A percentile compares a stretch with the other conserved stretches of the same genome.
phyloP scores from a whole-genome alignment of 2,113 vertebrate species.

The Paratilapia polleni region DNA sequence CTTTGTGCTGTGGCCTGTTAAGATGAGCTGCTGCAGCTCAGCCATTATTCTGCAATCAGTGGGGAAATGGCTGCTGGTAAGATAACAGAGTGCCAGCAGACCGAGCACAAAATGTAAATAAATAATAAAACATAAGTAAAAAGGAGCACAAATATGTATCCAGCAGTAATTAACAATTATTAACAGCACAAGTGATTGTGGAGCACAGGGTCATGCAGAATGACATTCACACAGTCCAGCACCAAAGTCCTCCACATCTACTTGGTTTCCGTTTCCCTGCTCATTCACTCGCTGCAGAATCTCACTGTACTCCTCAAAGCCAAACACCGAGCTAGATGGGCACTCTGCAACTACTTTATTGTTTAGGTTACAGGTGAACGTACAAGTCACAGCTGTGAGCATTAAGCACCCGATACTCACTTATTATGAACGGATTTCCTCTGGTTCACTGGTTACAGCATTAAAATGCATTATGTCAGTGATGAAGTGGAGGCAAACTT shows the following conservation, averaged over 20 bases:
- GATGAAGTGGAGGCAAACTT: background rate
- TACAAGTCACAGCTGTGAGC: background rate
- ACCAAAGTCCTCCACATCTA: background rate
- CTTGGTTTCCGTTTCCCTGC: background rate
- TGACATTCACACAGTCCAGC: too few relatives aligned
- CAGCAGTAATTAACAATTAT: background rate
- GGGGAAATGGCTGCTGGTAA: slow-evolving; percentile 1
- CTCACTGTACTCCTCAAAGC: background rate
- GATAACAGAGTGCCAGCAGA: background rate
- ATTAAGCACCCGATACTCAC: background rate
- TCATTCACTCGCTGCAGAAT: background rate
- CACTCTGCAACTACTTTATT: background rate
- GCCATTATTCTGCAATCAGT: background rate
- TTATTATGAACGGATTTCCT: background rate
- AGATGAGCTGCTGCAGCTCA: background rate
- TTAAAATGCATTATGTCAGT: background rate
- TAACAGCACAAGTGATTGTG: background rate
- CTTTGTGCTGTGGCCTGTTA: background rate
- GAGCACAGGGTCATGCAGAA: too few relatives aligned
- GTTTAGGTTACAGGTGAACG: background rate
- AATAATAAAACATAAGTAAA: background rate
- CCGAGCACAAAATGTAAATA: background rate
- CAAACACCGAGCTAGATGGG: background rate
- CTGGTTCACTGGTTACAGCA: background rate
- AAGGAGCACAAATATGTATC: background rate